A percentile compares a stretch with the other conserved stretches of the same genome.
Evolutionary conservation across 2,888 invertebrate species (phyloP).

Genomic region (Acronicta aceris): DNA sequence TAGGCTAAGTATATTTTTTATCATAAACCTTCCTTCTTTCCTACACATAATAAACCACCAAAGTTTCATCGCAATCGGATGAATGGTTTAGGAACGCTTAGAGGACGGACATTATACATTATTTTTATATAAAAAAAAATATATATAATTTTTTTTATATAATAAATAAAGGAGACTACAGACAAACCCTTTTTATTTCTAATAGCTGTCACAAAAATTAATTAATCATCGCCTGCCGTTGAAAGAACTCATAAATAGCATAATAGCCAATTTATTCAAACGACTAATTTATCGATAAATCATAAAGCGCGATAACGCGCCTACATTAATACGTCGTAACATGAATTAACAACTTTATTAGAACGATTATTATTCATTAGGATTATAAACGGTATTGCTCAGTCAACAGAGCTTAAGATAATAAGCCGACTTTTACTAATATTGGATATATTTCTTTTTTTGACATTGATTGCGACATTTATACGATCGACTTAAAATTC

Average conservation of each 20-base stretch:
- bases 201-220: background rate
- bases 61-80: too few relatives aligned
- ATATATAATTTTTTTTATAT: too few relatives aligned
- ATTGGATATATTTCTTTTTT: constrained; percentile 39
- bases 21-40: too few relatives aligned
- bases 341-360: constrained; percentile 42
- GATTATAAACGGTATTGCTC: constrained; percentile 35
- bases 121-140: too few relatives aligned
- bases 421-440: constrained; percentile 37
- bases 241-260: constrained; percentile 34
- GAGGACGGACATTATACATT: too few relatives aligned
- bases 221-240: constrained; percentile 5
- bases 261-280: constrained; percentile 27
- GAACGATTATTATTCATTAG: constrained; percentile 45
- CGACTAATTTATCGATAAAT: constrained; percentile 37
- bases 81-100: too few relatives aligned
- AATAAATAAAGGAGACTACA: too few relatives aligned
- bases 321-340: constrained; percentile 34
- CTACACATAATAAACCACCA: too few relatives aligned
- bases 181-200: background rate
- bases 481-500: constrained; percentile 32
- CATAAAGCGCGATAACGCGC: constrained; percentile 35
- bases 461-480: constrained; percentile 22
- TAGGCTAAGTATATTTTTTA: too few relatives aligned
- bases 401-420: constrained; percentile 32